Conservation (phyloP, 2,888 invertebrate genomes). For the Oscheius onirici region DNA sequence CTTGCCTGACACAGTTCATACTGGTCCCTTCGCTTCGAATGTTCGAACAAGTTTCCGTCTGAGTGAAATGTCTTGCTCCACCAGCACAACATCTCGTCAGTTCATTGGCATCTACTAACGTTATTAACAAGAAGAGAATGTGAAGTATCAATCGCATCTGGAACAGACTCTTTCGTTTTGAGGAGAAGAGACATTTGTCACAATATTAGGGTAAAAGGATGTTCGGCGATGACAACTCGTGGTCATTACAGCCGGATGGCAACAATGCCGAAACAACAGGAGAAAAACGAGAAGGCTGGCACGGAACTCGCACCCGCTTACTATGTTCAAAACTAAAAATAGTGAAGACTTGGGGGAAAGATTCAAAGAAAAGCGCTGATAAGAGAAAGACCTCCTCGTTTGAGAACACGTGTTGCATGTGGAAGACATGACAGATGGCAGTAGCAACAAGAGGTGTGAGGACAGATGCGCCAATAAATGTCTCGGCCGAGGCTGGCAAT, state of each 20-base stretch:
- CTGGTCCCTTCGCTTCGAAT: slow-evolving; percentile 63
- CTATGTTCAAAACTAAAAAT: neutral
- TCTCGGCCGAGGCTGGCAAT: slow-evolving; percentile 1
- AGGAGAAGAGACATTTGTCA: neutral
- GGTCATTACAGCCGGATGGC: slow-evolving; percentile 13
- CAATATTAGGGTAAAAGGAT: neutral
- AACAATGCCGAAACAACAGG: neutral
- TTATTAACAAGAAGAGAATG: neutral
- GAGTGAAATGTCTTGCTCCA: slow-evolving; percentile 66
- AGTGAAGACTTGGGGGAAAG: neutral
- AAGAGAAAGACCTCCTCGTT: neutral
- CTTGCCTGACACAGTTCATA: slow-evolving; percentile 55
- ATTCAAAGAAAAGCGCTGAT: slow-evolving; percentile 7
- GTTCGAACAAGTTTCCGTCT: slow-evolving; percentile 57
- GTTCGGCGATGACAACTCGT: neutral
- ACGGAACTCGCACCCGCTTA: neutral
- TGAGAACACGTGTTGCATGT: slow-evolving; percentile 15
- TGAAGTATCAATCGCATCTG: slow-evolving; percentile 5
- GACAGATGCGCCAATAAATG: slow-evolving; percentile 31
- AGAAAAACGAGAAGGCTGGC: neutral
- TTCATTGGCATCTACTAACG: slow-evolving; percentile 41
- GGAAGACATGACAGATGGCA: slow-evolving; percentile 30
- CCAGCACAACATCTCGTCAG: slow-evolving; percentile 69
- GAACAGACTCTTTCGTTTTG: neutral
- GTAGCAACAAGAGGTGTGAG: slow-evolving; percentile 20